Conservation (phyloP, 2,888 invertebrate species). For the Noctua fimbriata region DNA sequence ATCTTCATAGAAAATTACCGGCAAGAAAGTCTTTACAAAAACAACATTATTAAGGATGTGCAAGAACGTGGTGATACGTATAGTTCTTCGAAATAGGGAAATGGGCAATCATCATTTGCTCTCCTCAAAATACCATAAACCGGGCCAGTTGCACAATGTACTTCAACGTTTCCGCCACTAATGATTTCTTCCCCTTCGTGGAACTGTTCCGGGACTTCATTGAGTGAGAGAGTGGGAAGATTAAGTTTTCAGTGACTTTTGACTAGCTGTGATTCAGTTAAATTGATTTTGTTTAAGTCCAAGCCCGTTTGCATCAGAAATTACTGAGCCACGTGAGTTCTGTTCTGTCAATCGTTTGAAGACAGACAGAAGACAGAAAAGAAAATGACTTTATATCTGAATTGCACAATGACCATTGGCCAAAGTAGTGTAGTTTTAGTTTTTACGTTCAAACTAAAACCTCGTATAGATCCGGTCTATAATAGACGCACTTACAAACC, state of each 20-base stretch:
- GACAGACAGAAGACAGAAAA: background rate
- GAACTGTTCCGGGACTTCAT: background rate
- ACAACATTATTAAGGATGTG: background rate
- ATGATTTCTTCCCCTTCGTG: slow-evolving; percentile 28
- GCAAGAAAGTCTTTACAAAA: background rate
- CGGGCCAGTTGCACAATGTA: slow-evolving; percentile 16
- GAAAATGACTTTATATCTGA: background rate
- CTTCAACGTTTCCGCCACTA: slow-evolving; percentile 16
- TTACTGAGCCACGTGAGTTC: background rate
- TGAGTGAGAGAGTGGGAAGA: background rate
- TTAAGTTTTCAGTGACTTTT: background rate
- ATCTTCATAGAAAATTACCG: background rate
- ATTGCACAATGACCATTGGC: background rate
- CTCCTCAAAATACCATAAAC: slow-evolving; percentile 8
- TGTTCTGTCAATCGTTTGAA: background rate
- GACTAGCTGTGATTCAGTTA: background rate
- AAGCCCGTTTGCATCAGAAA: background rate
- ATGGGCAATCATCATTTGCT: slow-evolving; percentile 50
- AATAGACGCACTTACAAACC: background rate
- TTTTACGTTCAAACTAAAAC: background rate
- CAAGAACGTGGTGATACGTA: background rate
- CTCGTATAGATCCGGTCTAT: background rate
- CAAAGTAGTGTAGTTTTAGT: background rate
- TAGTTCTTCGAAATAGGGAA: slow-evolving; percentile 43
- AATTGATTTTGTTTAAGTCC: background rate